These are phyloP conservation scores for Ophion obscuratus DNA, from an alignment of 2,888 invertebrate species.

Conservation along the genomic window DNA sequence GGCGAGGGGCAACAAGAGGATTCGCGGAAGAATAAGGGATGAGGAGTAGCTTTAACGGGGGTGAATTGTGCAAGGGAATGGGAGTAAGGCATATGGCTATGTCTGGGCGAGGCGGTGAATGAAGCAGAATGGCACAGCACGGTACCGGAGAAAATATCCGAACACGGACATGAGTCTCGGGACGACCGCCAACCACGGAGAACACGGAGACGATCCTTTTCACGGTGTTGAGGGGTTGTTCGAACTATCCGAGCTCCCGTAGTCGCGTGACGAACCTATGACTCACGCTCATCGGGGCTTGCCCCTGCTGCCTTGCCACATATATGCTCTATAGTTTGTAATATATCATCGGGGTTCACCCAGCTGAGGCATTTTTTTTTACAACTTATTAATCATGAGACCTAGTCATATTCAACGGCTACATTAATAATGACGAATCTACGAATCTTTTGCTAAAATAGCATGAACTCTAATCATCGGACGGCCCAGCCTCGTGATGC, in stretches of 20 bases:
- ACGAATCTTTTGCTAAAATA: background rate
- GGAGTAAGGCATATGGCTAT: slow-evolving; percentile 49
- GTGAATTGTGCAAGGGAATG: slow-evolving; percentile 28
- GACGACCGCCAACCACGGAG: slow-evolving; percentile 60
- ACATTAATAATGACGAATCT: background rate
- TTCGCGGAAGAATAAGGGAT: background rate
- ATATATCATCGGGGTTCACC: slow-evolving; percentile 1
- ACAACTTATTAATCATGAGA: background rate
- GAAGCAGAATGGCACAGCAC: slow-evolving; percentile 64
- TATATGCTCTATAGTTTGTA: background rate
- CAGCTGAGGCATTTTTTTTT: background rate
- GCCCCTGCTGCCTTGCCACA: slow-evolving; percentile 41
- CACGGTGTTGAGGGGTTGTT: slow-evolving; percentile 74
- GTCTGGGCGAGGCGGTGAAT: slow-evolving; percentile 63
- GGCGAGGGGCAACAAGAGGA: slow-evolving; percentile 30
- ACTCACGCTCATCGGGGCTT: slow-evolving; percentile 75
- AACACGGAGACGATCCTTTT: slow-evolving; percentile 69
- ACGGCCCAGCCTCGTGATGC: background rate
- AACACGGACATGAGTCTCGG: slow-evolving; percentile 57
- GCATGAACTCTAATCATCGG: background rate
- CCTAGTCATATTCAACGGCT: background rate
- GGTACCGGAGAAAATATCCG: slow-evolving; percentile 58
- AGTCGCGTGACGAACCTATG: slow-evolving; percentile 83
- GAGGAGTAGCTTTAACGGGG: slow-evolving; percentile 17
- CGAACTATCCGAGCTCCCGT: slow-evolving; percentile 56